Conservation (phyloP, 2,888 invertebrate genomes). For the Megastigmus dorsalis region DNA sequence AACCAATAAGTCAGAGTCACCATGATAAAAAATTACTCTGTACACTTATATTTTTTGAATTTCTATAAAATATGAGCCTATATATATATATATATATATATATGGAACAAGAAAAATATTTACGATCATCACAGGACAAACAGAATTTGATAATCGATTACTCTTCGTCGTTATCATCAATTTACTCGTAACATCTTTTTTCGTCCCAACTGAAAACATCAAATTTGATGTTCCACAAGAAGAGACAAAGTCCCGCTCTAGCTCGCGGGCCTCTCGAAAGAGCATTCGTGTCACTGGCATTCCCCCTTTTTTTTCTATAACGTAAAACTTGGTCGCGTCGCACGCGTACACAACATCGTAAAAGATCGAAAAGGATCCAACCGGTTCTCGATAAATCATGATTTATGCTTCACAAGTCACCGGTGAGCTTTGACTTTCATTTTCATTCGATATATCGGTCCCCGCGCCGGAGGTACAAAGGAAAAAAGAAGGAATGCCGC, state of each 20-base stretch:
- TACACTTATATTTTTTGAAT: too few relatives aligned
- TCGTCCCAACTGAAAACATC: slow-evolving; percentile 21
- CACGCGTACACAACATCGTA: slow-evolving; percentile 21
- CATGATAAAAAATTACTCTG: too few relatives aligned
- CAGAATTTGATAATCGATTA: slow-evolving; percentile 10
- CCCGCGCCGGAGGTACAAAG: neutral
- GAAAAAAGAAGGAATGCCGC: slow-evolving; percentile 27
- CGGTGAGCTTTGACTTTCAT: slow-evolving; percentile 47
- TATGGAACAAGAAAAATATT: neutral
- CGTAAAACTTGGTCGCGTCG: slow-evolving; percentile 44
- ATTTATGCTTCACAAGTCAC: slow-evolving; percentile 50
- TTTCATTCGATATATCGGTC: slow-evolving; percentile 45
- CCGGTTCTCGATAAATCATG: slow-evolving; percentile 56
- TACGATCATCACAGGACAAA: too few relatives aligned
- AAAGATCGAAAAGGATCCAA: slow-evolving; percentile 47
- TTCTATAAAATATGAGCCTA: too few relatives aligned
- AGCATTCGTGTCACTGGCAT: slow-evolving; percentile 3
- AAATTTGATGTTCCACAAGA: slow-evolving; percentile 31
- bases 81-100: too few relatives aligned
- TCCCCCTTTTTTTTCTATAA: slow-evolving; percentile 28
- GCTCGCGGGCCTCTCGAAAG: too few relatives aligned
- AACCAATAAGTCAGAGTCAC: too few relatives aligned
- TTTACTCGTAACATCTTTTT: slow-evolving; percentile 30
- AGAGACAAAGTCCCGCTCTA: slow-evolving; percentile 19
- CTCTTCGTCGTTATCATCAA: slow-evolving; percentile 24